Evolutionary conservation across 2,888 invertebrate species (phyloP), one percentile per base, ranked within the genome.

Genomic region (Eilema griseolum): DNA sequence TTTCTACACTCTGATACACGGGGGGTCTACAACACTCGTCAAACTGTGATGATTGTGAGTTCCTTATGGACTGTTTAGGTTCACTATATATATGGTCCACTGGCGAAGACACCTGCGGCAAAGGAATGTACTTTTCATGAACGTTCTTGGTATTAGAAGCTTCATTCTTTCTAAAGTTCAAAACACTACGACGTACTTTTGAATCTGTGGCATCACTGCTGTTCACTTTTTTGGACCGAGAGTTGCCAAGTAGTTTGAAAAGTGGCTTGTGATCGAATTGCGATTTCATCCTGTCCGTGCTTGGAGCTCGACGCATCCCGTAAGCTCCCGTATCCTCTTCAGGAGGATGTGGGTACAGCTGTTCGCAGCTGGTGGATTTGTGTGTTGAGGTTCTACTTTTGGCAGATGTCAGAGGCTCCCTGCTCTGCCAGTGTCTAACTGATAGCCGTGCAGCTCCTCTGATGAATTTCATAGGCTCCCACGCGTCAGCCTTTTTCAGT

Each of bases 401-500:
- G 76, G 80, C 91, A 75, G 89, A 94, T 72, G 85, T 92, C 85
- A 87, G 90, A 79, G 91, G 96, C 88, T 89, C 96, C 77, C 92
- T 93, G 86, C 87, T 93, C 89, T 92, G 95, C 95, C 93, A 95
- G 85, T 93, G 96, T 87, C 96, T 91, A 86, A 92, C 96, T 86
- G 95, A 96, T 86, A 95, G 92, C 80, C 90, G 92, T 75, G 92
- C 95, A 76, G 92, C 95, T 77, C 94, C 95, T 82, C 92, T 92
- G 76, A 92, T 94, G 83, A 93, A 95, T 81, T 93, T 93, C 91
- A 94, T 92, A 61, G 93, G 92, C 81, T 95, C 94, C 92, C 95
- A 95, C 69, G 95, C 95, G 74, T 95, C 95, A 14, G 96, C 93
- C 81, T 95, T 96, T 74, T 95, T 90, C 61, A 96, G 92, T 74